A percentile compares a stretch with the other conserved stretches of the same genome.
These are phyloP conservation scores for Edolisoma coerulescens DNA, from an alignment of 2,113 vertebrate genomes.

Conservation along the genomic window DNA sequence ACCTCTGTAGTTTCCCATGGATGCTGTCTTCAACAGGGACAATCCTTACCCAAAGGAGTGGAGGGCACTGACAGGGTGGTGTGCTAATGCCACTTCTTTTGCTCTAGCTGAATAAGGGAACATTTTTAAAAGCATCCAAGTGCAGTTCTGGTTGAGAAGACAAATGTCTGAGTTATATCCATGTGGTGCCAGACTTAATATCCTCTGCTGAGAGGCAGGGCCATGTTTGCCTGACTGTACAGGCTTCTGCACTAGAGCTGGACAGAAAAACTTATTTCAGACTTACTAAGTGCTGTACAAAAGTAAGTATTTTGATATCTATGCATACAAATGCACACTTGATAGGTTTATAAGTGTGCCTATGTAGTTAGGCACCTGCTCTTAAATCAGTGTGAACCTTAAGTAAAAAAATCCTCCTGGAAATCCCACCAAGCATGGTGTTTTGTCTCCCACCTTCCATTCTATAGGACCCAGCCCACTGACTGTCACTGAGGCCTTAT, in stretches of 20 bases:
- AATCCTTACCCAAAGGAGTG: background rate
- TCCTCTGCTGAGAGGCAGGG: background rate
- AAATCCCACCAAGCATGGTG: background rate
- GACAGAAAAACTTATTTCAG: background rate
- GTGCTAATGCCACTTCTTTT: background rate
- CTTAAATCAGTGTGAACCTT: background rate
- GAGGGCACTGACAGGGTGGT: background rate
- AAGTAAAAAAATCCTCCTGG: background rate
- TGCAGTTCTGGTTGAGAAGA: background rate
- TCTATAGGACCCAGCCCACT: background rate
- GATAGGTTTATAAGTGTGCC: background rate
- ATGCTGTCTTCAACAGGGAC: background rate
- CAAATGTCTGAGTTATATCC: background rate
- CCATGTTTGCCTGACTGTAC: background rate
- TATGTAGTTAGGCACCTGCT: background rate
- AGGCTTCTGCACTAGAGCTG: background rate
- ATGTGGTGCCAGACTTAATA: background rate
- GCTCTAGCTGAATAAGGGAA: background rate
- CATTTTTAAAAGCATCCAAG: background rate
- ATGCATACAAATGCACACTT: background rate
- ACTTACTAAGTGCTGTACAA: background rate
- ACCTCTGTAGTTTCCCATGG: background rate
- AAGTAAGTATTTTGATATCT: background rate
- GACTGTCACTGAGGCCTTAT: background rate
- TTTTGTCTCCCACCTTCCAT: background rate